These are phyloP conservation scores for Myotis daubentonii DNA, from an alignment of 2,797 vertebrate species.

Conservation along the genomic window DNA sequence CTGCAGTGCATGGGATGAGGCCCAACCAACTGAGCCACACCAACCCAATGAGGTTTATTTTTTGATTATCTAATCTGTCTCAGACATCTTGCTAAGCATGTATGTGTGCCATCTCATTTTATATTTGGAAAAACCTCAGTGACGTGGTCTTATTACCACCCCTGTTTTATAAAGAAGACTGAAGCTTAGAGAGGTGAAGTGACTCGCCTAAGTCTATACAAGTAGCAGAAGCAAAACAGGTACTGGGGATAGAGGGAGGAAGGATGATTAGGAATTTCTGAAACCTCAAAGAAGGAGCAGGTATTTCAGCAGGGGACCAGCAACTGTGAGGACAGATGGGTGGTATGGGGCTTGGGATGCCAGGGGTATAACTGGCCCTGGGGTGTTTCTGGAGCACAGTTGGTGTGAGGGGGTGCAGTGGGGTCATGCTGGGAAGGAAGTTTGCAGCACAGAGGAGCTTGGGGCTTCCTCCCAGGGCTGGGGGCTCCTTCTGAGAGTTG, in stretches of 20 bases:
- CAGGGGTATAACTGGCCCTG: neutral
- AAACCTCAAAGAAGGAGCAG: neutral
- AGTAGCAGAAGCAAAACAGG: neutral
- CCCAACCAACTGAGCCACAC: neutral
- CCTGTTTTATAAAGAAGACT: neutral
- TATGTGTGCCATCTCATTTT: neutral
- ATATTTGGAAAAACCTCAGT: neutral
- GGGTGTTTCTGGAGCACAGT: neutral
- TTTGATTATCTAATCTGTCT: neutral
- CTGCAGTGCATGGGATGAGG: neutral
- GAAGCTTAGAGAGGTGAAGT: neutral
- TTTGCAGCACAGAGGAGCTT: neutral
- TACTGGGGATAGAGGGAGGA: neutral
- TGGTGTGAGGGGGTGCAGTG: neutral
- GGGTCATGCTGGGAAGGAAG: neutral
- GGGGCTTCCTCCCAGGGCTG: neutral
- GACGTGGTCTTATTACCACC: neutral
- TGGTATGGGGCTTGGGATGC: neutral
- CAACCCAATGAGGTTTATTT: neutral
- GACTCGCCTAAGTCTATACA: neutral
- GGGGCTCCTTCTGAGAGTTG: neutral
- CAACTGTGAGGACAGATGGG: neutral
- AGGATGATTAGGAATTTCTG: neutral
- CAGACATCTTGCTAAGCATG: neutral
- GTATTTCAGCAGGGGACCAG: neutral